Evolutionary conservation across 2,113 vertebrate species (phyloP).

Genomic region (Myotis brandtii): DNA sequence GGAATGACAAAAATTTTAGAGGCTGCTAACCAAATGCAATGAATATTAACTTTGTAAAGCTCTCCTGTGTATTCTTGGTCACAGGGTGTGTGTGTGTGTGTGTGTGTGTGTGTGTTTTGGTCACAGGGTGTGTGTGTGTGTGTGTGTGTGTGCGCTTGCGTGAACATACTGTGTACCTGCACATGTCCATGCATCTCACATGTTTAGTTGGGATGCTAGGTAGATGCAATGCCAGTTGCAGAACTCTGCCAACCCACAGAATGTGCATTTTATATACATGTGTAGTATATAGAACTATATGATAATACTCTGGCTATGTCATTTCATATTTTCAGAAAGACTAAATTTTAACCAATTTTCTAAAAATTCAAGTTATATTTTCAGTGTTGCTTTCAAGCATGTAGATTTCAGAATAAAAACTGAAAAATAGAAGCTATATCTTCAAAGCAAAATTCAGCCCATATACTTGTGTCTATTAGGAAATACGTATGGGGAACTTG

Average conservation of each 20-base stretch:
- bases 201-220: conserved; percentile 13
- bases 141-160: background rate
- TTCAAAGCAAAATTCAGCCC: conserved; percentile 55
- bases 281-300: background rate
- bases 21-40: background rate
- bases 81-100: background rate
- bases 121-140: background rate
- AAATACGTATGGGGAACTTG: conserved; percentile 44
- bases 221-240: background rate
- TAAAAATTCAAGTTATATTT: conserved; percentile 29
- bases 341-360: conserved; percentile 35
- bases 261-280: background rate
- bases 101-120: background rate
- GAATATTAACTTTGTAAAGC: conserved; percentile 27
- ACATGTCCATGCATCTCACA: background rate
- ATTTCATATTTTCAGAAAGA: conserved; percentile 57
- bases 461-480: conserved; percentile 49
- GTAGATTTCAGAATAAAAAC: conserved; percentile 58
- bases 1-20: conserved; percentile 54
- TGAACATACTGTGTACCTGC: background rate
- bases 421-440: conserved; percentile 12
- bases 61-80: background rate
- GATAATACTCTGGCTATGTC: background rate
- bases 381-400: conserved; percentile 52
- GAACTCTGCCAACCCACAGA: background rate